Conservation (phyloP, 2,797 vertebrate species). For the Eulemur coronatus region DNA sequence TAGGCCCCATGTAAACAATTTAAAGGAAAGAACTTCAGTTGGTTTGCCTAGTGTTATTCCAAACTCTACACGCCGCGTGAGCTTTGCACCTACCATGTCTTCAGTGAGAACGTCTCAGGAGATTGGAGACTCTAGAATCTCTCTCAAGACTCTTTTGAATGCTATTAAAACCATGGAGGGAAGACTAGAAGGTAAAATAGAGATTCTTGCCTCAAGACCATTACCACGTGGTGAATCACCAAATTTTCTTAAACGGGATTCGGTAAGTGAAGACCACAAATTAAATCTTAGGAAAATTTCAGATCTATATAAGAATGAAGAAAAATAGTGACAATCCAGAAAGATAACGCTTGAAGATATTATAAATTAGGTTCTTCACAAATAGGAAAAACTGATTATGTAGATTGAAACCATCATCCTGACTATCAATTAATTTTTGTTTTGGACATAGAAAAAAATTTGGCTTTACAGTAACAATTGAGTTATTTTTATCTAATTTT, state of each 20-base stretch:
- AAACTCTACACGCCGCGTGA: neutral
- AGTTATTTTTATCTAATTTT: slow-evolving; percentile 52
- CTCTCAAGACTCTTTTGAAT: slow-evolving; percentile 68
- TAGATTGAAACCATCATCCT: neutral
- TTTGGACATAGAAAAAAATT: slow-evolving; percentile 22
- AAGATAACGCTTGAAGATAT: neutral
- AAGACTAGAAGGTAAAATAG: slow-evolving; percentile 70
- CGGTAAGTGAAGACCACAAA: slow-evolving; percentile 72
- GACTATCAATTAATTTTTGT: neutral
- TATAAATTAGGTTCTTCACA: neutral
- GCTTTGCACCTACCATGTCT: slow-evolving; percentile 59
- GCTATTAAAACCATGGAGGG: slow-evolving; percentile 76
- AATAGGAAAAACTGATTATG: neutral
- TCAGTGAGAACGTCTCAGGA: slow-evolving; percentile 60
- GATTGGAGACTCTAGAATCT: slow-evolving; percentile 60
- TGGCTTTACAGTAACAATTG: neutral
- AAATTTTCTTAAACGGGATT: slow-evolving; percentile 44
- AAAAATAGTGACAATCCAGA: neutral
- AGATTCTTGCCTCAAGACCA: slow-evolving; percentile 63
- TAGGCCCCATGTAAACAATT: neutral
- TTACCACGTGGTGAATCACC: slow-evolving; percentile 39
- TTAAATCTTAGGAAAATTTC: slow-evolving; percentile 32
- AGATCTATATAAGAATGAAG: slow-evolving; percentile 3
- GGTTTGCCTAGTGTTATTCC: neutral
- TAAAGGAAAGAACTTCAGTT: neutral